phyloP scores from a whole-genome alignment of 2,888 invertebrate genomes.

The Pammene aurita region DNA sequence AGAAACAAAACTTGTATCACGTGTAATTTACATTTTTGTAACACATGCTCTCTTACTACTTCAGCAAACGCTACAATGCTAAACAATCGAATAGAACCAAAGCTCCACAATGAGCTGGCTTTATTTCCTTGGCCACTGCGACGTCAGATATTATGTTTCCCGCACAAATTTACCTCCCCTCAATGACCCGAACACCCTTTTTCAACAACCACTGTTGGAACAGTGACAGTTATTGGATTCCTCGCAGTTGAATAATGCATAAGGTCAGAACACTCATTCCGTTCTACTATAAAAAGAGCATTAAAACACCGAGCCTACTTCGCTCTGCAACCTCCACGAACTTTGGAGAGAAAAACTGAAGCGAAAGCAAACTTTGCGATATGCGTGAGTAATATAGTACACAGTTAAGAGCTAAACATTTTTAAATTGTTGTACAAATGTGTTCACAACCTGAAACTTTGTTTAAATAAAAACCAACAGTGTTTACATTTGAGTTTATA shows the following conservation, averaged over 20 bases:
- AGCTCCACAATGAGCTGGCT: constrained; percentile 19
- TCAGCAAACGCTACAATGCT: neutral
- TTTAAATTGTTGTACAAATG: constrained; percentile 36
- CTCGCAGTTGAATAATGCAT: constrained; percentile 65
- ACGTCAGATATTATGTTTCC: constrained; percentile 24
- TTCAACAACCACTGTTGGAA: constrained; percentile 60
- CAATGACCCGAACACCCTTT: constrained; percentile 48
- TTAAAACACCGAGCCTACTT: constrained; percentile 16
- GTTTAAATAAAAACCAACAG: constrained; percentile 54
- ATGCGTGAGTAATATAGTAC: constrained; percentile 25
- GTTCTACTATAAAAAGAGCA: constrained; percentile 36
- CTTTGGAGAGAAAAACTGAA: constrained; percentile 26
- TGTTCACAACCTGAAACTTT: constrained; percentile 36
- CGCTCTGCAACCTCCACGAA: constrained; percentile 1
- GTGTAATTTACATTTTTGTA: no score
- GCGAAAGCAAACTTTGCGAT: constrained; percentile 24
- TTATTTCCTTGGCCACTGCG: constrained; percentile 14
- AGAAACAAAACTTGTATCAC: no score
- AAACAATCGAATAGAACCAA: constrained; percentile 10
- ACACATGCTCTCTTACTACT: no score
- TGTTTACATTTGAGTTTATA: constrained; percentile 56
- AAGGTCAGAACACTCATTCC: constrained; percentile 37
- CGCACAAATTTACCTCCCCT: constrained; percentile 39
- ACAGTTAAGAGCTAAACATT: constrained; percentile 33
- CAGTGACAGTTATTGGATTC: constrained; percentile 65